Evolutionary conservation across 2,888 invertebrate species (phyloP), one percentile per base, ranked within the genome.

Genomic region (Nesidiocoris tenuis): DNA sequence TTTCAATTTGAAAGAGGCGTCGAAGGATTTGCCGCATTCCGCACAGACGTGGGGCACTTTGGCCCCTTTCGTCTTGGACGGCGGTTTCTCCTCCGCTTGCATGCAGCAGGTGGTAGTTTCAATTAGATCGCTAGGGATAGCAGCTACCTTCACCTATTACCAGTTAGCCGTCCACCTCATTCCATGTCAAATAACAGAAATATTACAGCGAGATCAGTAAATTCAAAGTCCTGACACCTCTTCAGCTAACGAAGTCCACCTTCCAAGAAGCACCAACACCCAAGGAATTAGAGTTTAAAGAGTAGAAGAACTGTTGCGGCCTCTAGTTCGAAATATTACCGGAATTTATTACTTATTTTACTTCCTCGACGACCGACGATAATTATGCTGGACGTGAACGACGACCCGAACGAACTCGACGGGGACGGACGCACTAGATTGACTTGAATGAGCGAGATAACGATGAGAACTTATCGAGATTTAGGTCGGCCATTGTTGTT

Each of bases 11-110:
- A 89, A 88, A 79, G 88, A 88, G 70, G 87, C 87, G 67, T 86
- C 85, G 82, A 91, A 92, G 61, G 84, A 84, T 83, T 89, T 90
- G 1, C 86, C 82, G 81, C 92, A 92, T 76, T 87, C 84, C 74
- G 87, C 86, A 84, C 91, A 92, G 77, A 84, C 82, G 80, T 86
- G 85, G 22, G 22, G 56, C 56, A 55, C 18, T 1, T 22, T 22
- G 59, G 57, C 61, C 16, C 54, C 70, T 24, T 70, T 67, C 67
- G 55, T 67, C 55, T 67, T 67, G 39, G 39, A 39, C 39, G 39
- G 39, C 39, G 39, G 39, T 39, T 39, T 39, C 39, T 39, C 39
- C 39, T 39, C 39, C 39, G 39, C 39, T 39, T 39, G 39, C 39
- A 39, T 39, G 39, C 39, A 39, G 39, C 39, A 39, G 39, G 39